Evolutionary conservation across 1,140 invertebrate species (phyloP), one percentile per base, ranked within the genome.

Genomic region (Thaumatotibia leucotreta): DNA sequence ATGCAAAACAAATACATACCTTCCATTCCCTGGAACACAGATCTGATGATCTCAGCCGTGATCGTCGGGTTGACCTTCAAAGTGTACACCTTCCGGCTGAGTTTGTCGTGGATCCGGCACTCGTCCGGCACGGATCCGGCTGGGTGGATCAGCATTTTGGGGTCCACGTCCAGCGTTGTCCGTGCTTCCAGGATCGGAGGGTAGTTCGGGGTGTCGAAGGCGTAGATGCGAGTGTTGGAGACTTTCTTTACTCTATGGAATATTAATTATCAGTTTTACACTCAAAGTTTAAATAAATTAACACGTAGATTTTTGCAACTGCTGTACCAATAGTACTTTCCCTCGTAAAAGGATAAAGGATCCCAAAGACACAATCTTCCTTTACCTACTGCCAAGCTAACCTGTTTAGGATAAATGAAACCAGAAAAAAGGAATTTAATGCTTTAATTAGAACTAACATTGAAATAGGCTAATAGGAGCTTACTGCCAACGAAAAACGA

Each of bases 121-220:
- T 83, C 84, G n/a, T 88, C 70, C 4, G 84, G 80, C 10, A 90
- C 83, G 0, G 83, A 80, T 0, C 81, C 83, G 2, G 73, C 71
- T 0, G 80, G 70, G 23, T 88, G 79, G 24, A 90, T 81, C 27
- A 88, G 69, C 84, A 84, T 88, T 65, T 86, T 86, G 0, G 85
- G 77, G 61, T 90, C 86, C 4, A 89, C 72, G 5, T 89, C 85
- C 54, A 90, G 63, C 0, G 81, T 86, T 0, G 84, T 80, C 39
- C 82, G 84, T 0, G 84, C 84, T 73, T 90, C 88, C 1, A 90
- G 96, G 10, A 99, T 80, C 0, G 96, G 94, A 0, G 93, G 86
- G 81, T 95, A 94, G 90, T 99, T 99, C 0, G 97, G 98, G 0
- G 97, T 97, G 72, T 95, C 93, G 83, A 99, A 99, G 0, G 98